Base-by-base conservation (phyloP, 2,888 invertebrate species). In the Trissoscelio sp. region DNA sequence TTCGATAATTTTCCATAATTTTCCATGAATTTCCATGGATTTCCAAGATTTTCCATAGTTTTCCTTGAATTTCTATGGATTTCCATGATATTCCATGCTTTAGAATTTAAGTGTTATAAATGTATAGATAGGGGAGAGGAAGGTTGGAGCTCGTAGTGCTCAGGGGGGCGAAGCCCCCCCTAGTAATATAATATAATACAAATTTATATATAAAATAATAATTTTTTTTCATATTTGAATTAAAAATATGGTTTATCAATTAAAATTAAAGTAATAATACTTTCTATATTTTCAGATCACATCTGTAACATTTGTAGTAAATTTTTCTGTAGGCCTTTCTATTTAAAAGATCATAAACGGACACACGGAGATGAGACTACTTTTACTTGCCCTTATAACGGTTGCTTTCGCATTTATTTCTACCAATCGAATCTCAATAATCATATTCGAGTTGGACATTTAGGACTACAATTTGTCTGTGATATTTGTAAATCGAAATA, bases 391-490 rank as follows among this genome's bases (percentile, higher is more conserved):
- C 85, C 88, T 0, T 87, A 89, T 39, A 88, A 91, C 0, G 88
- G 86, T 0, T 93, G 93, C 81, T 53, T 82, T 0, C 92, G 93
- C 58, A 88, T 89, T 73, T 95, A 94, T 87, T 90, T 92, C 4
- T 92, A 92, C 79, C 92, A 92, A 81, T 92, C 91, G 48, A 94
- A 94, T 90, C 90, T 95, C 16, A 92, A 91, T 1, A 92, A 92
- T 66, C 94, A 95, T 83, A 91, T 94, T 72, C 83, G 91, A 67
- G 89, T 89, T 0, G 92, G 91, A 34, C 94, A 95, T 85, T 86
- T 92, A n/a, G 92, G 92, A 2, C 84, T 92, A 3, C 92, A 88
- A 39, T 93, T 92, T 34, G 53, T 81, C 1, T 89, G 89, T 12
- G 88, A 89, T 28, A 77, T 86, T 37, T 89, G 89, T 28, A 73